A percentile compares a stretch with the other conserved stretches of the same genome.
These are phyloP conservation scores for Caranx melampygus DNA, from an alignment of 2,113 vertebrate species.

Conservation along the genomic window DNA sequence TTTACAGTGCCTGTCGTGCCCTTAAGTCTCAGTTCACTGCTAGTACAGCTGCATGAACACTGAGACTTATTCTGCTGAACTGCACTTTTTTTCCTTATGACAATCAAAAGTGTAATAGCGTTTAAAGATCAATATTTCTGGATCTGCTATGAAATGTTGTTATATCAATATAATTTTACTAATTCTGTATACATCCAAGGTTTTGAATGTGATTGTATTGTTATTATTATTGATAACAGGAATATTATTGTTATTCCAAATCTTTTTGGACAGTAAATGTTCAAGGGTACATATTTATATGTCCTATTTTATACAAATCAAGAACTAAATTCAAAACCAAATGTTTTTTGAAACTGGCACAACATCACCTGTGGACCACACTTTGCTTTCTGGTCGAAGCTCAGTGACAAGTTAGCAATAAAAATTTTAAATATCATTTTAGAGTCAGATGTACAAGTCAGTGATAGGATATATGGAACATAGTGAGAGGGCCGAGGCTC, in stretches of 20 bases:
- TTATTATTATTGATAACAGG: neutral
- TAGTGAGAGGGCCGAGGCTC: neutral
- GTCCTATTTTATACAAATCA: slow-evolving; percentile 50
- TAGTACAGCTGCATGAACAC: slow-evolving; percentile 12
- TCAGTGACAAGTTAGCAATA: neutral
- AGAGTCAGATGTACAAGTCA: neutral
- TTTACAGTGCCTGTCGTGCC: slow-evolving; percentile 58
- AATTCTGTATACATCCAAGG: slow-evolving; percentile 31
- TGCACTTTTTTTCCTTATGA: slow-evolving; percentile 65
- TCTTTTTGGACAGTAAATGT: slow-evolving; percentile 32
- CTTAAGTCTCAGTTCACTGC: slow-evolving; percentile 34
- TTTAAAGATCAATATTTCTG: slow-evolving; percentile 46
- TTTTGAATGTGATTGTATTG: slow-evolving; percentile 42
- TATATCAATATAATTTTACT: slow-evolving; percentile 49
- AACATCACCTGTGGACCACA: neutral
- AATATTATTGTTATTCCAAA: slow-evolving; percentile 4
- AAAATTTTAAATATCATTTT: neutral
- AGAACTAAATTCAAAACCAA: slow-evolving; percentile 25
- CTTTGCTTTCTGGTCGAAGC: neutral
- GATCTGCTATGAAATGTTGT: slow-evolving; percentile 28
- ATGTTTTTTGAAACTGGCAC: neutral
- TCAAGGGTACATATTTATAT: slow-evolving; percentile 22
- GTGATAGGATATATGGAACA: neutral
- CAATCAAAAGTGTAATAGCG: slow-evolving; percentile 50
- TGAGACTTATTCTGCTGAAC: slow-evolving; percentile 48